Conservation (phyloP, 2,888 invertebrate genomes). For the Erpobdella octoculata region DNA sequence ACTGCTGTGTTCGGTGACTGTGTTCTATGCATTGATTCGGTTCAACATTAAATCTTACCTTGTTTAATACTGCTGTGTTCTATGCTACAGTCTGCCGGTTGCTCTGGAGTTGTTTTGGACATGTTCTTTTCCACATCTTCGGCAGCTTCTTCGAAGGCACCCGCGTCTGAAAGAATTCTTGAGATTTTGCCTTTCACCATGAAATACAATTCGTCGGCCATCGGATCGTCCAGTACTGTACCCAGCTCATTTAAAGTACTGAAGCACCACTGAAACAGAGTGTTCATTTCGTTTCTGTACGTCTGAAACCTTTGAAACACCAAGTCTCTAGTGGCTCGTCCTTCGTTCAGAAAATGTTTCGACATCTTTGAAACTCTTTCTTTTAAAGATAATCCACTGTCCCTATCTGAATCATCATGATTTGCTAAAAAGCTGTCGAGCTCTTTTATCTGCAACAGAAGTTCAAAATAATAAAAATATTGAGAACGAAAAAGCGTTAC, state of each 20-base stretch:
- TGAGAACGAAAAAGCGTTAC: too few species aligned
- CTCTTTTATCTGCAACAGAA: too few species aligned
- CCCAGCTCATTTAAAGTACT: slow-evolving; percentile 29
- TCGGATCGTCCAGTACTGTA: slow-evolving; percentile 30
- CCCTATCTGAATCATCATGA: neutral
- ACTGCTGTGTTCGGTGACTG: too few species aligned
- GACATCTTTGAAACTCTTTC: slow-evolving; percentile 26
- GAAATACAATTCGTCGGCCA: slow-evolving; percentile 32
- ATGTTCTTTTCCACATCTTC: slow-evolving; percentile 29
- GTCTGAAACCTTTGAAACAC: slow-evolving; percentile 22
- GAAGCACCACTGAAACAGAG: slow-evolving; percentile 31
- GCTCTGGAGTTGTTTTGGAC: neutral
- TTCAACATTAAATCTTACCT: too few species aligned
- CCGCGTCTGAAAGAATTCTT: slow-evolving; percentile 30
- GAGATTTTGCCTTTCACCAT: slow-evolving; percentile 31
- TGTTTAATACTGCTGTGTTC: too few species aligned
- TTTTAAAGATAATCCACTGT: neutral
- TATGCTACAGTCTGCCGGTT: neutral
- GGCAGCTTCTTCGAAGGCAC: slow-evolving; percentile 32
- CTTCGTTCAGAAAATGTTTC: slow-evolving; percentile 28
- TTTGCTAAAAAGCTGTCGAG: too few species aligned
- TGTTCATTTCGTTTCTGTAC: slow-evolving; percentile 25
- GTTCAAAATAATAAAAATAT: too few species aligned
- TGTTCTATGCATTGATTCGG: too few species aligned
- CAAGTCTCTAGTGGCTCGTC: neutral